phyloP scores from a whole-genome alignment of 2,888 invertebrate species.

The Allophyes oxyacanthae region DNA sequence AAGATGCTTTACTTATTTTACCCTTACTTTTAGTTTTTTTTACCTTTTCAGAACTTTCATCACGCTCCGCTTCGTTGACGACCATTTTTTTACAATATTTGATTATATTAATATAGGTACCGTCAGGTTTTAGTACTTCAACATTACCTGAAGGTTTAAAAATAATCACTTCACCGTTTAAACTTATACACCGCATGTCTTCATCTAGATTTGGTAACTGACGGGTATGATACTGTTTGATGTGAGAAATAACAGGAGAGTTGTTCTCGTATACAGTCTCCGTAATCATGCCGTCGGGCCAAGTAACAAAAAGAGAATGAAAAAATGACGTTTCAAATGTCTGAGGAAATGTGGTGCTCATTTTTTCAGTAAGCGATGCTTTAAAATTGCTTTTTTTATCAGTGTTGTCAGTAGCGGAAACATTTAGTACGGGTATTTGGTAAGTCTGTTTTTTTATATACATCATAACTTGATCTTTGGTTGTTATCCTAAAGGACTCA shows the following conservation, averaged over 20 bases:
- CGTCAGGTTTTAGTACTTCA: constrained; percentile 76
- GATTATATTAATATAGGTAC: constrained; percentile 72
- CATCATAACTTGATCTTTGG: constrained; percentile 75
- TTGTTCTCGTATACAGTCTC: constrained; percentile 77
- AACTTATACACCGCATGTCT: constrained; percentile 79
- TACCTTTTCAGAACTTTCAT: constrained; percentile 65
- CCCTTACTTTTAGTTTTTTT: constrained; percentile 71
- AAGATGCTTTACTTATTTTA: constrained; percentile 65
- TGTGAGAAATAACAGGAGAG: constrained; percentile 73
- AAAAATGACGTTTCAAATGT: constrained; percentile 63
- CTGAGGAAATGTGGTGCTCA: constrained; percentile 31
- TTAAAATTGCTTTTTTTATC: constrained; percentile 55
- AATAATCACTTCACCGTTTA: constrained; percentile 81
- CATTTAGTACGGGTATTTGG: constrained; percentile 41
- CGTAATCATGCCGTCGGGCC: constrained; percentile 83
- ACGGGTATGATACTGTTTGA: constrained; percentile 75
- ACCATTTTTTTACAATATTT: constrained; percentile 69
- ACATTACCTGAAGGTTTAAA: constrained; percentile 73
- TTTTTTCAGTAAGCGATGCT: constrained; percentile 34
- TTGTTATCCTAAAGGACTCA: constrained; percentile 79
- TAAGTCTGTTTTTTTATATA: constrained; percentile 76
- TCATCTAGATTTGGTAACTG: constrained; percentile 63
- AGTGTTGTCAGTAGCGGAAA: constrained; percentile 40
- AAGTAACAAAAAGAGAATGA: constrained; percentile 76
- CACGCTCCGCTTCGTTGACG: constrained; percentile 49